Percentiles rank a stretch among this genome's conserved stretches.
These are phyloP conservation scores for Sternotherus odoratus DNA, from an alignment of 2,797 vertebrate genomes.

Conservation along the genomic window DNA sequence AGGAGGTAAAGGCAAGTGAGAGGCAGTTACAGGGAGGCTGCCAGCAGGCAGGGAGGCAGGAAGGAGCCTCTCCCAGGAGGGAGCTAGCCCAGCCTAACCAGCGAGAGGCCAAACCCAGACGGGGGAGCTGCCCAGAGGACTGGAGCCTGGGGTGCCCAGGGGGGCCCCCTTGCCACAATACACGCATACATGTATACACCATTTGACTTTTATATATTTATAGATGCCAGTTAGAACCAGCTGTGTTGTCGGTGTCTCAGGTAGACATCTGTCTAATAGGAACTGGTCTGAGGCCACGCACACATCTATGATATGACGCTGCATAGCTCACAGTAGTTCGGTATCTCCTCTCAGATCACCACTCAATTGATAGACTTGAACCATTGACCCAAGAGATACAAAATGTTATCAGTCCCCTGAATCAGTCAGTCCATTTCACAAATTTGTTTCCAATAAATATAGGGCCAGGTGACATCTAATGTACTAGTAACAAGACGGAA, in stretches of 20 bases:
- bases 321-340: neutral
- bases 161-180: too few species aligned
- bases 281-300: neutral
- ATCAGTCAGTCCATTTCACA: neutral
- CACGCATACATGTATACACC: too few species aligned
- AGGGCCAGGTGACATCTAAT: constrained; percentile 17
- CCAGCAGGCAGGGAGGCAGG: too few species aligned
- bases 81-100: too few species aligned
- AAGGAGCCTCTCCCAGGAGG: too few species aligned
- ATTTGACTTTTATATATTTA: too few species aligned
- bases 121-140: too few species aligned
- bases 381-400: neutral
- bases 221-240: neutral
- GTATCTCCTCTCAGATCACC: neutral
- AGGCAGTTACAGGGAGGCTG: too few species aligned
- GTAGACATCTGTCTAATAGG: neutral
- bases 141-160: too few species aligned
- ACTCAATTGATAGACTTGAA: neutral
- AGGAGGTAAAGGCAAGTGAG: too few species aligned
- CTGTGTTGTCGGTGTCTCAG: neutral
- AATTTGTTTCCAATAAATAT: constrained; percentile 35
- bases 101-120: too few species aligned
- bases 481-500: constrained; percentile 34
- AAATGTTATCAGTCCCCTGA: neutral
- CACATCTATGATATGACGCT: neutral